Evolutionary conservation across 2,113 vertebrate genomes (phyloP).

Genomic region (Formicarius rufipectus): DNA sequence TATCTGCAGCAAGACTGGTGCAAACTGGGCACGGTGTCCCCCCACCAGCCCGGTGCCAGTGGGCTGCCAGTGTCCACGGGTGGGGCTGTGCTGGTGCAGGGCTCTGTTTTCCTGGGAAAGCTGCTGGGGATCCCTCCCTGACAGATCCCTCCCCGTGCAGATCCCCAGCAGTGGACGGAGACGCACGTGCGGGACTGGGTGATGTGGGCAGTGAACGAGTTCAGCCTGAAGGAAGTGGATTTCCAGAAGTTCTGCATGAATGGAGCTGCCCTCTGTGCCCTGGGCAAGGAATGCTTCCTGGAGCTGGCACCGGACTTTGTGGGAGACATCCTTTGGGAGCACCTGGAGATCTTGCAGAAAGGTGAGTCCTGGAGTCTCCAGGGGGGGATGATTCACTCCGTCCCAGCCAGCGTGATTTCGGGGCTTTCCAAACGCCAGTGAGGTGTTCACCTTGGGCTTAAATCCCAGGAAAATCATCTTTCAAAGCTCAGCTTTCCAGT

Average conservation of each 20-base stretch:
- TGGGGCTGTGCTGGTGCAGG: not conserved
- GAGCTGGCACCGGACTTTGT: slow-evolving; percentile 97
- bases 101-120: not conserved
- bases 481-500: not conserved
- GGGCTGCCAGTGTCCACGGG: not conserved
- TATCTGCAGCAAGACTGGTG: fast-evolving
- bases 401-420: not conserved
- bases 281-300: slow-evolving; percentile 97
- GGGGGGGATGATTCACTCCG: fast-evolving
- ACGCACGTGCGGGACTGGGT: slow-evolving; percentile 94
- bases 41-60: not conserved
- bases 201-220: slow-evolving; percentile 96
- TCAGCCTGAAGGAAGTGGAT: slow-evolving; percentile 96
- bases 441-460: not conserved
- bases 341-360: slow-evolving; percentile 98
- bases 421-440: not conserved
- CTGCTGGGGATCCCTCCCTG: not conserved
- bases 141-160: slow-evolving; percentile 64
- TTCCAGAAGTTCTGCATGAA: slow-evolving; percentile 97
- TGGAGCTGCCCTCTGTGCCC: slow-evolving; percentile 88
- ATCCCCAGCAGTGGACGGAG: slow-evolving; percentile 95
- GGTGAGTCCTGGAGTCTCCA: slow-evolving; percentile 70
- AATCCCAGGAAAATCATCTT: not conserved
- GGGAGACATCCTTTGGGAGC: slow-evolving; percentile 98
- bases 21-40: not conserved